Base-by-base conservation (phyloP, 2,888 invertebrate genomes). In the Dromius quadrimaculatus region DNA sequence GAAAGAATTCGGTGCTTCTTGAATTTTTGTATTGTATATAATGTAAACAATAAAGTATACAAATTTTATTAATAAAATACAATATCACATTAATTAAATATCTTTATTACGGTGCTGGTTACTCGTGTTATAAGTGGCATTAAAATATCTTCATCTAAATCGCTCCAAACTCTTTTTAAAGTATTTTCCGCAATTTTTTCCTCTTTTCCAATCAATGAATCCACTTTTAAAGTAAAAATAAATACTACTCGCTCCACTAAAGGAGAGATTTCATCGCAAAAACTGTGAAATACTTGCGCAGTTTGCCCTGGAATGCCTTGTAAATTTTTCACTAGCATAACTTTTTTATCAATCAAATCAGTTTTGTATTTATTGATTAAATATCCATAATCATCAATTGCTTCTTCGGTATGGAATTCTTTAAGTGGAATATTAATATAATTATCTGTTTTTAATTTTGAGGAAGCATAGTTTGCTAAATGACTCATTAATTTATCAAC, bases 1-100 rank as follows among this genome's bases (percentile, higher is more conserved):
- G 95, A 88, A 88, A 41, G 97, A 98, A 83, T 98, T 95, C 80
- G 98, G 98, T 69, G 95, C 96, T 71, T 92, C 91, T 79, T 94
- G 90, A 92, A 41, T 15, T 54, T 54, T 36, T 54, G 50, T 54
- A 50, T 15, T 50, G 47, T 47, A 47, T 20, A 11, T 19, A 47
- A 47, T n/a, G 13, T 11, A 41, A 41, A 41, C 2, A 41, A 19
- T 6, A 3, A n/a, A 36, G 13, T 3, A n/a, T 36, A 28, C 28
- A 28, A 28, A 36, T 11, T 36, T 6, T n/a, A 13, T 36, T 36
- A 36, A 36, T 45, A 9, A 2, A 20, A 8, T 45, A 2, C 11
- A 28, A 57, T 59, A 61, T 61, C 50, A 50, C 50, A 50, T 32
- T 45, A 45, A 19, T 59, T 59, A 15, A n/a, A 11, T 23, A 83